A percentile compares a stretch with the other conserved stretches of the same genome.
Evolutionary conservation across 23 tunicate species (phyloP).

Genomic region (Styela clava): DNA sequence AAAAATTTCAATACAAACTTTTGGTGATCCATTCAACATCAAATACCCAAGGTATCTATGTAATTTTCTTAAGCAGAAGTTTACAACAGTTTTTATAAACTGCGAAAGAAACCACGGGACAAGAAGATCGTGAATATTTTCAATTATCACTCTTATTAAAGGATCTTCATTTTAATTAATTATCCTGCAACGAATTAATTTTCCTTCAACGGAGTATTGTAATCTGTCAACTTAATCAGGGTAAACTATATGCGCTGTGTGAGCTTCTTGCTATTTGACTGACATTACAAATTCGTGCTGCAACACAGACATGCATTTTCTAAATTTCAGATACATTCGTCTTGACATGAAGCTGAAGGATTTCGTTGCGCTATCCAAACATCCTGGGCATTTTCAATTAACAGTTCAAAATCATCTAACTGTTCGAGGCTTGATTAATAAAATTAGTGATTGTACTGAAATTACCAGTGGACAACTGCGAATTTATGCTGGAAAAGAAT

Average conservation of each 20-base stretch:
- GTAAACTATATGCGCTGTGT: too few species aligned
- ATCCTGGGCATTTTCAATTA: constrained; percentile 57
- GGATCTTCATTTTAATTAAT: too few species aligned
- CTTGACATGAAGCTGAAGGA: constrained; percentile 67
- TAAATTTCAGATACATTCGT: constrained; percentile 32
- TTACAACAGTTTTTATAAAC: too few species aligned
- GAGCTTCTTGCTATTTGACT: too few species aligned
- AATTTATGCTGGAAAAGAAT: constrained; percentile 44
- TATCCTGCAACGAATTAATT: too few species aligned
- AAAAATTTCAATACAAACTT: constrained; percentile 1
- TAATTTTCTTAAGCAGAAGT: neutral
- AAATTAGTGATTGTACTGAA: constrained; percentile 33
- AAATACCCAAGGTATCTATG: constrained; percentile 45
- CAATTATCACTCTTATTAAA: too few species aligned
- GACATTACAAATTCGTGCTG: too few species aligned
- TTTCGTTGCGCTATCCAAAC: constrained; percentile 42
- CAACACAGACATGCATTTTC: too few species aligned
- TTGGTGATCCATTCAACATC: constrained; percentile 43
- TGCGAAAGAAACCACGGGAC: too few species aligned
- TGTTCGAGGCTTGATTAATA: constrained; percentile 32
- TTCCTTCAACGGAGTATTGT: too few species aligned
- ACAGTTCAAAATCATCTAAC: constrained; percentile 50
- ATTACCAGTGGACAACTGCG: constrained; percentile 59
- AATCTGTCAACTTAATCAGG: too few species aligned
- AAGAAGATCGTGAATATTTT: too few species aligned